A percentile compares a stretch with the other conserved stretches of the same genome.
These are phyloP conservation scores for Silurus asotus DNA, from an alignment of 2,113 vertebrate genomes.

Conservation along the genomic window DNA sequence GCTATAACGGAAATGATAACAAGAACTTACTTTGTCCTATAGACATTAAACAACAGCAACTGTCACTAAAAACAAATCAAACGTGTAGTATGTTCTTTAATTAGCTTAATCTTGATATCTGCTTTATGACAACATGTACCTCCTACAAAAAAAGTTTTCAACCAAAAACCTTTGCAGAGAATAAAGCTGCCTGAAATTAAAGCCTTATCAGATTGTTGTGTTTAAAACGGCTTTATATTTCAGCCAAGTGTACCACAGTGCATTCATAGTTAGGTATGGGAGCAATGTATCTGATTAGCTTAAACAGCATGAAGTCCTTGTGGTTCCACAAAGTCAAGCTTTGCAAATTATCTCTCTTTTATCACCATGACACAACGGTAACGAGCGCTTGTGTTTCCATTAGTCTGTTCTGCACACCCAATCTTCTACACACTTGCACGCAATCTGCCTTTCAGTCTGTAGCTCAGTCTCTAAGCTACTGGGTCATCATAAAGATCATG, in stretches of 20 bases:
- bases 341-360: background rate
- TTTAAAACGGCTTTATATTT: background rate
- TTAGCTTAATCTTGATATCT: background rate
- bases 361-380: background rate
- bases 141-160: background rate
- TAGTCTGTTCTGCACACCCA: background rate
- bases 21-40: background rate
- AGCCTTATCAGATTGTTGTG: background rate
- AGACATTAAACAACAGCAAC: background rate
- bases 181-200: background rate
- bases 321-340: background rate
- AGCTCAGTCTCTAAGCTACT: background rate
- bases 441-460: background rate
- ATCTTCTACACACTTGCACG: background rate
- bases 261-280: background rate
- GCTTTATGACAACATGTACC: background rate
- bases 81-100: background rate
- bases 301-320: background rate
- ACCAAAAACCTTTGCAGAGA: background rate
- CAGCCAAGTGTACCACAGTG: background rate
- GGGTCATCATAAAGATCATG: background rate
- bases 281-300: background rate
- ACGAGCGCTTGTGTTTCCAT: background rate
- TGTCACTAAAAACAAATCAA: background rate
- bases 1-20: background rate